These are phyloP conservation scores for Eupsilia transversa DNA, from an alignment of 2,888 invertebrate species.

Conservation along the genomic window DNA sequence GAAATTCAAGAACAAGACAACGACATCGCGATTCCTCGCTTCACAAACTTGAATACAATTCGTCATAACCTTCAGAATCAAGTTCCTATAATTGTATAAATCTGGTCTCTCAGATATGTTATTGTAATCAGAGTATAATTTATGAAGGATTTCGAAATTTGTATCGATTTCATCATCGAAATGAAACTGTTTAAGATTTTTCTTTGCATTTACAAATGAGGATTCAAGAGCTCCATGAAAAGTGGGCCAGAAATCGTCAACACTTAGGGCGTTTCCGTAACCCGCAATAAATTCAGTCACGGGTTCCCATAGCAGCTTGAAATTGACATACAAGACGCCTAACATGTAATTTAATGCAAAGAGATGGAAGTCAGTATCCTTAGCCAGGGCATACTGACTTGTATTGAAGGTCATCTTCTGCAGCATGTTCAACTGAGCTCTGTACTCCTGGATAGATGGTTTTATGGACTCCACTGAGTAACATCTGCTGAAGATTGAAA, in stretches of 20 bases:
- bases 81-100: constrained; percentile 93
- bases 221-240: constrained; percentile 91
- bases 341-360: constrained; percentile 95
- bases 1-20: constrained; percentile 95
- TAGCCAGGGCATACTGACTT: constrained; percentile 90
- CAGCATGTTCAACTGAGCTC: constrained; percentile 94
- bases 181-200: constrained; percentile 78
- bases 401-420: constrained; percentile 93
- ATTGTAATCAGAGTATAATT: constrained; percentile 82
- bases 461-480: constrained; percentile 93
- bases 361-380: constrained; percentile 90
- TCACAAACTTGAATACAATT: constrained; percentile 94
- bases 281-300: constrained; percentile 93
- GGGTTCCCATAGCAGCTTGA: constrained; percentile 97
- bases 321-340: constrained; percentile 96
- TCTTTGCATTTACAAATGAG: constrained; percentile 86
- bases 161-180: constrained; percentile 83
- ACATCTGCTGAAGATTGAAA: constrained; percentile 92
- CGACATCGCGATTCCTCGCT: constrained; percentile 94
- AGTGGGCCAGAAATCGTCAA: constrained; percentile 93
- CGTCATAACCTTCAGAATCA: constrained; percentile 95
- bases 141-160: constrained; percentile 75
- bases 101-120: constrained; percentile 92
- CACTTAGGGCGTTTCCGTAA: constrained; percentile 92
- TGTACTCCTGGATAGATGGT: constrained; percentile 94